A percentile compares a stretch with the other conserved stretches of the same genome.
Conservation (phyloP, 2,113 vertebrate genomes). For the Otolemur garnettii region DNA sequence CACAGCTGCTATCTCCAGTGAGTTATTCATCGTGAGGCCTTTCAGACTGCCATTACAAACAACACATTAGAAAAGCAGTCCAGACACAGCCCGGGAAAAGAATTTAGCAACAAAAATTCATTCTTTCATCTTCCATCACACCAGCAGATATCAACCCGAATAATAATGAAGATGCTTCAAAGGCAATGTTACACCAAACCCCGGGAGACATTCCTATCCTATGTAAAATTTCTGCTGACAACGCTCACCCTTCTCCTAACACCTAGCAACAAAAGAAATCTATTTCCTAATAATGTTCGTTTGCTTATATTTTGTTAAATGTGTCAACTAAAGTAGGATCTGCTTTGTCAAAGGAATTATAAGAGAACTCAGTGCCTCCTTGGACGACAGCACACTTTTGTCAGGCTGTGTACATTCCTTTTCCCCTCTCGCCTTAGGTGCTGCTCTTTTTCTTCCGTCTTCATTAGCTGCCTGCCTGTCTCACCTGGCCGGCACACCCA, state of each 20-base stretch:
- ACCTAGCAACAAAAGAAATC: background rate
- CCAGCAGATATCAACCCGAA: constrained; percentile 62
- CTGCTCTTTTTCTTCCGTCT: background rate
- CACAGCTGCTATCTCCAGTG: constrained; percentile 70
- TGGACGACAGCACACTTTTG: background rate
- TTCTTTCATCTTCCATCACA: constrained; percentile 51
- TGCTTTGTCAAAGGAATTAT: constrained; percentile 50
- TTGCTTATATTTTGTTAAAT: constrained; percentile 38
- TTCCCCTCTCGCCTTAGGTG: no score
- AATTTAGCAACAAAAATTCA: constrained; percentile 60
- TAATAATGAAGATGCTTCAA: constrained; percentile 59
- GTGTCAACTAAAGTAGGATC: constrained; percentile 37
- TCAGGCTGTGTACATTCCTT: background rate
- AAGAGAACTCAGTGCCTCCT: background rate
- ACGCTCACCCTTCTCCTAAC: constrained; percentile 34
- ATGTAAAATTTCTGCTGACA: constrained; percentile 52
- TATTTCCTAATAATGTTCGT: constrained; percentile 40
- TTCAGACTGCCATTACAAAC: constrained; percentile 62
- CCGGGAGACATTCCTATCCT: background rate
- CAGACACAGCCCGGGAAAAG: constrained; percentile 32
- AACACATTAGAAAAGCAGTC: constrained; percentile 52
- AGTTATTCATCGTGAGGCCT: constrained; percentile 65
- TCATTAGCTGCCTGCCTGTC: background rate
- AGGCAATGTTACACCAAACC: background rate
- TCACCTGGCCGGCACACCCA: background rate